These are phyloP conservation scores for Anoplophora glabripennis DNA, from an alignment of 1,140 invertebrate species.

Conservation along the genomic window DNA sequence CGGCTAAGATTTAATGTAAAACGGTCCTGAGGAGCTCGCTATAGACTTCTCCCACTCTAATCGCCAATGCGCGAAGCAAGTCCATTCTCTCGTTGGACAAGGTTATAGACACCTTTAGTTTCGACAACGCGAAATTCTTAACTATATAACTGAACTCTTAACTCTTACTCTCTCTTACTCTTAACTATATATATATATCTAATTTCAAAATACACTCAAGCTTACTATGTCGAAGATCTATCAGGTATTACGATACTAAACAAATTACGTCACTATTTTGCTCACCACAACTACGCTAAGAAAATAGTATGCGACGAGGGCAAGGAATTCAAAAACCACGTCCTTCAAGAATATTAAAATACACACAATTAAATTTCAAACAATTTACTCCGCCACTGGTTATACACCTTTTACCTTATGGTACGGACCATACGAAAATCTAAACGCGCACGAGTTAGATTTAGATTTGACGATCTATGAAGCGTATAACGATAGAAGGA, in stretches of 20 bases:
- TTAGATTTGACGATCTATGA: not conserved
- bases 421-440: no score
- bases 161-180: no score
- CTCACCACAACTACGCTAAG: not conserved
- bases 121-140: constrained; percentile 29
- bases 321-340: not conserved
- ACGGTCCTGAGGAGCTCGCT: no score
- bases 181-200: no score
- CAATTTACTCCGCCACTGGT: constrained; percentile 1
- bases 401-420: not conserved
- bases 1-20: no score
- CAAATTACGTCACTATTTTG: not conserved
- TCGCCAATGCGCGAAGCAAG: no score
- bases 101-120: constrained; percentile 33
- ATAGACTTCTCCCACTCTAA: no score
- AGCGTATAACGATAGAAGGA: not conserved
- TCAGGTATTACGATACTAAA: no score
- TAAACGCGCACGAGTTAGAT: not conserved
- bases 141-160: no score
- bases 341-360: no score
- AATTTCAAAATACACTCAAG: constrained; percentile 19
- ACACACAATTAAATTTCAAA: no score
- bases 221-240: not conserved
- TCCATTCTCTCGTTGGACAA: no score
- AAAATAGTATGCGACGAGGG: not conserved